Evolutionary conservation across 2,888 invertebrate species (phyloP), one percentile per base, ranked within the genome.

Genomic region (Ctena decussata): DNA sequence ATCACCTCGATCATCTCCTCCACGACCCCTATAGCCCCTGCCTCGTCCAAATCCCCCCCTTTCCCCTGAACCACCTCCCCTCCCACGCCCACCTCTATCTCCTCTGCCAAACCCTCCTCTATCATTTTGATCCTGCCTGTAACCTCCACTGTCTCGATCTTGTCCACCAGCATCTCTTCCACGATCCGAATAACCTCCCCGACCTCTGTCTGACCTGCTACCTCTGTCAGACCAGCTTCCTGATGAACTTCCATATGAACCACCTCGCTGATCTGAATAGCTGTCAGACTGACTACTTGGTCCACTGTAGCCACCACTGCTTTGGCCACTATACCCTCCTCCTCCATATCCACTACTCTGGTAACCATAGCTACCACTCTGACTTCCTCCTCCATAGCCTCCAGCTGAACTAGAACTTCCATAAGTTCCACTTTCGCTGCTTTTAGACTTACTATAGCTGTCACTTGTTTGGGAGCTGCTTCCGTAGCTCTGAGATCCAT

Each of bases 1-100:
- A 41, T 79, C 80, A 32, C 75, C 73, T 73, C 70, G 57, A 46
- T 72, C 70, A 32, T 70, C 71, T 39, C 72, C 12, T 46, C 49
- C 82, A 70, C 57, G 35, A n/a, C 71, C 35, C n/a, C n/a, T n/a
- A n/a, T n/a, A n/a, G 8, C 72, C 75, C 12, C 78, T 44, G 35
- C 32, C 72, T 2, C 46, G 32, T 32, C 70, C 78, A 57, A 39
- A 39, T 18, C 60, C 21, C 21, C 83, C 71, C 44, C 76, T 11
- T 35, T 57, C 78, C 39, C 65, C 37, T 30, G 32, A 18, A 37
- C 72, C 46, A 39, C 69, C 73, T 57, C 78, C 78, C 60, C 53
- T 21, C 35, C 83, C 75, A 21, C 77, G 30, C 39, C 72, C 72
- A 21, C 44, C 49, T 30, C 60, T 39, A 32, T 74, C 39, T 24